Evolutionary conservation across 1,140 invertebrate species (phyloP).

Genomic region (Sinonovacula constricta): DNA sequence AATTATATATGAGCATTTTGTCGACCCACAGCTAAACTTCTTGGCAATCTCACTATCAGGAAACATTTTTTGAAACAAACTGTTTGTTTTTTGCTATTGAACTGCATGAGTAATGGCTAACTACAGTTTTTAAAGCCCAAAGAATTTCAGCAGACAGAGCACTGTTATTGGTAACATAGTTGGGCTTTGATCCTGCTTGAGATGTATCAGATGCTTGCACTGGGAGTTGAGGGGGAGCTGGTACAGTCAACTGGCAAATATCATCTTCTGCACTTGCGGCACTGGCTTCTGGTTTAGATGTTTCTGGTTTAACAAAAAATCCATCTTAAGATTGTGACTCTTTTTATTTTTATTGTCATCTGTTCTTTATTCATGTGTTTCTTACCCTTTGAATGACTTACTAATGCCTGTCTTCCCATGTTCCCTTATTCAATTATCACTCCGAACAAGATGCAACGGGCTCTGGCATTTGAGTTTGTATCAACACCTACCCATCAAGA

Average conservation of each 20-base stretch:
- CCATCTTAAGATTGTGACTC: constrained; percentile 15
- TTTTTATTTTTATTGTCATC: constrained; percentile 33
- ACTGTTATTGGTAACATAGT: constrained; percentile 5
- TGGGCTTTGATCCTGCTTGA: constrained; percentile 22
- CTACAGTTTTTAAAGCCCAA: constrained; percentile 28
- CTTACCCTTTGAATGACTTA: constrained; percentile 43
- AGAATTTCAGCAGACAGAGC: constrained; percentile 41
- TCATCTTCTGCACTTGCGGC: constrained; percentile 18
- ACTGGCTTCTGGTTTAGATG: constrained; percentile 21
- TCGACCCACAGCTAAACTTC: constrained; percentile 38
- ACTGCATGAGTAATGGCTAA: constrained; percentile 32
- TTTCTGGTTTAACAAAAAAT: constrained; percentile 30
- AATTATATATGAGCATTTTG: constrained; percentile 36
- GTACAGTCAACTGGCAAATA: constrained; percentile 25
- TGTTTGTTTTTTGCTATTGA: constrained; percentile 20
- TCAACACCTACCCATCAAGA: constrained; percentile 35
- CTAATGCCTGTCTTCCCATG: constrained; percentile 38
- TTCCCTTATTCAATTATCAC: constrained; percentile 35
- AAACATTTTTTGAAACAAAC: constrained; percentile 44
- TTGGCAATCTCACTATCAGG: constrained; percentile 29
- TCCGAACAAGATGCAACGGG: constrained; percentile 28
- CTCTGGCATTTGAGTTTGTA: constrained; percentile 35
- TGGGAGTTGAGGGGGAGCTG: constrained; percentile 16
- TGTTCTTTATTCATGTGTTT: constrained; percentile 36
- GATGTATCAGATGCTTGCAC: constrained; percentile 21